phyloP scores from a whole-genome alignment of 2,888 invertebrate species.

The Coecobrya sp. region DNA sequence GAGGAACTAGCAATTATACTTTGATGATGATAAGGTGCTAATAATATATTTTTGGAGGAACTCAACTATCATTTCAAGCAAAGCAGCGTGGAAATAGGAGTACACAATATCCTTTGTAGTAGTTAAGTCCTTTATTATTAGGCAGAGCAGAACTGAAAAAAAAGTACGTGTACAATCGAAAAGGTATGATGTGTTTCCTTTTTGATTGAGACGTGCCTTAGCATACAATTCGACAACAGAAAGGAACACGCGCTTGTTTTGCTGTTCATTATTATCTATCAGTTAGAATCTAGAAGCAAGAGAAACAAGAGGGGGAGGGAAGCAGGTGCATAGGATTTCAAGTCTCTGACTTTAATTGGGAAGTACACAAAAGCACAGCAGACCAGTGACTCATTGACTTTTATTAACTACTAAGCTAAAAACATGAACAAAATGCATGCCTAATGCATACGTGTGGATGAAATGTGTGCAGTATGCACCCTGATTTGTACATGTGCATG shows the following conservation, averaged over 20 bases:
- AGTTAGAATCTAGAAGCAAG: not conserved
- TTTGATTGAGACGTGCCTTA: slow-evolving; percentile 2
- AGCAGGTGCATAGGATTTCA: slow-evolving; percentile 20
- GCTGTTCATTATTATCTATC: not conserved
- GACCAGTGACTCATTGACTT: slow-evolving; percentile 44
- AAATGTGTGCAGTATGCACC: not conserved
- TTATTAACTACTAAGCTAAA: not conserved
- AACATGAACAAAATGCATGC: slow-evolving; percentile 9
- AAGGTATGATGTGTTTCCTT: not conserved
- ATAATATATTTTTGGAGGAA: slow-evolving; percentile 5
- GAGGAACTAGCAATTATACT: slow-evolving; percentile 18
- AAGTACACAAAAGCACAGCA: not conserved
- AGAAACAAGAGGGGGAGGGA: not conserved
- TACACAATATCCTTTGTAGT: not conserved
- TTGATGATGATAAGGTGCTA: slow-evolving; percentile 37
- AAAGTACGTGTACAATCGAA: not conserved
- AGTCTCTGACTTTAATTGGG: slow-evolving; percentile 12
- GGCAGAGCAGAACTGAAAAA: slow-evolving; percentile 7
- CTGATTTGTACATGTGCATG: slow-evolving; percentile 21
- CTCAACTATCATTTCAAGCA: not conserved
- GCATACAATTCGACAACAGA: not conserved
- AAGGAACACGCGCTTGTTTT: not conserved
- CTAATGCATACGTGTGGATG: slow-evolving; percentile 1
- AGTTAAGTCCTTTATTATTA: not conserved
- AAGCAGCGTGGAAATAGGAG: not conserved